A percentile compares a stretch with the other conserved stretches of the same genome.
These are phyloP conservation scores for Arctocebus calabarensis DNA, from an alignment of 2,797 vertebrate genomes.

Conservation along the genomic window DNA sequence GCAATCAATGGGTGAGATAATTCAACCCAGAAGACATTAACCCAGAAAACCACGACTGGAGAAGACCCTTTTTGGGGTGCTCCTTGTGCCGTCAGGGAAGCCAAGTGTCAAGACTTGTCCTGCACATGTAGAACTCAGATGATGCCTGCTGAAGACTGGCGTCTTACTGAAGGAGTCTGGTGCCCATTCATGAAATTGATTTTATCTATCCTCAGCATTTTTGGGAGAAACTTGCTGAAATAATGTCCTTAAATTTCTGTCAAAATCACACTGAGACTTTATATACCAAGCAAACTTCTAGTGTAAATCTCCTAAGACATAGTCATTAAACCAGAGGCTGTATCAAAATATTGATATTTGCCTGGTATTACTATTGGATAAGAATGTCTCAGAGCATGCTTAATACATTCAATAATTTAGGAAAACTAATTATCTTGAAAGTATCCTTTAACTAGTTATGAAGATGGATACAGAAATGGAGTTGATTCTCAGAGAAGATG, in stretches of 20 bases:
- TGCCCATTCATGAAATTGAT: conserved; percentile 46
- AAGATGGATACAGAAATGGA: conserved; percentile 66
- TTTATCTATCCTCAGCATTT: conserved; percentile 59
- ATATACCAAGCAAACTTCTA: neutral
- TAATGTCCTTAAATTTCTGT: conserved; percentile 62
- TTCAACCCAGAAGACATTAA: conserved; percentile 67
- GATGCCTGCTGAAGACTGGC: conserved; percentile 47
- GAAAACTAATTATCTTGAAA: conserved; percentile 79
- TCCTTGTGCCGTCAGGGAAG: neutral
- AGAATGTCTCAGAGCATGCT: conserved; percentile 59
- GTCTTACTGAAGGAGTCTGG: conserved; percentile 49
- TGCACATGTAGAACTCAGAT: conserved; percentile 33
- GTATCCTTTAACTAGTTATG: conserved; percentile 71
- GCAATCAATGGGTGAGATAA: conserved; percentile 71
- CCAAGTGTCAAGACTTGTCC: conserved; percentile 14
- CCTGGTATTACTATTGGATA: conserved; percentile 54
- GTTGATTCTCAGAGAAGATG: conserved; percentile 68
- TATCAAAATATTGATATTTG: conserved; percentile 80
- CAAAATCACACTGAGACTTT: conserved; percentile 61
- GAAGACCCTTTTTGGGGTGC: conserved; percentile 5
- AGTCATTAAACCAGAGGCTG: conserved; percentile 65
- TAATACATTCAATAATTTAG: conserved; percentile 63
- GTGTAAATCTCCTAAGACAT: conserved; percentile 52
- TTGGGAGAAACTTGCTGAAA: conserved; percentile 65
- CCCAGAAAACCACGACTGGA: conserved; percentile 64